A percentile compares a stretch with the other conserved stretches of the same genome.
These are phyloP conservation scores for Poeciliopsis presidionis DNA, from an alignment of 2,797 vertebrate species.

Conservation along the genomic window DNA sequence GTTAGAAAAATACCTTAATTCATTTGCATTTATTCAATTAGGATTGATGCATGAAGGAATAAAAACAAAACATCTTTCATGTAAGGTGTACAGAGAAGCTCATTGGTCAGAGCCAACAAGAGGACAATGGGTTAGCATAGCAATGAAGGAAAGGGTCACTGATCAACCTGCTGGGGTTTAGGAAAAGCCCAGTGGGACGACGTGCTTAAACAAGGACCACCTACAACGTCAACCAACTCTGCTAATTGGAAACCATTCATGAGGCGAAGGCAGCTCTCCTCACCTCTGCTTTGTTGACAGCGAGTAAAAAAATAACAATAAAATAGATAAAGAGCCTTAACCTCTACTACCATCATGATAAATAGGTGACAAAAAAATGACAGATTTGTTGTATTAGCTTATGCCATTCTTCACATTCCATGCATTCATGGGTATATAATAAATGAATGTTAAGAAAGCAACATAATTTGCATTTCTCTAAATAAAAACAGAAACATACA, in stretches of 20 bases:
- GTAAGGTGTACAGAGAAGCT: constrained; percentile 11
- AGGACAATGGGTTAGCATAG: constrained; percentile 72
- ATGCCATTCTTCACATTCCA: constrained; percentile 2
- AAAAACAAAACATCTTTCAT: constrained; percentile 17
- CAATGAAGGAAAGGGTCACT: constrained; percentile 53
- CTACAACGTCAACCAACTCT: constrained; percentile 53
- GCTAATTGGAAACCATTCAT: constrained; percentile 68
- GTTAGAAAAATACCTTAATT: constrained; percentile 39
- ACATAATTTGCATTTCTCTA: background rate
- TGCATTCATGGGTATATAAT: background rate
- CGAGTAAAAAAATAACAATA: constrained; percentile 33
- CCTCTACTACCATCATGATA: background rate
- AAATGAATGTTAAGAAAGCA: background rate
- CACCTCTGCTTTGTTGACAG: constrained; percentile 43
- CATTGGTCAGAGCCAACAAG: constrained; percentile 38
- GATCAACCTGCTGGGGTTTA: constrained; percentile 61
- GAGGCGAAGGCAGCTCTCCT: constrained; percentile 31
- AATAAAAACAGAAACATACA: background rate
- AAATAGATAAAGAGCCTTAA: constrained; percentile 24
- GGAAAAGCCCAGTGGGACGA: constrained; percentile 61
- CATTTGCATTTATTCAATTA: constrained; percentile 28
- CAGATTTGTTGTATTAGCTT: background rate
- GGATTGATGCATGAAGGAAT: constrained; percentile 11
- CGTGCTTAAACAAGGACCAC: constrained; percentile 48
- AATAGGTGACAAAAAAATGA: constrained; percentile 14